These are phyloP conservation scores for Larimichthys polyactis DNA, from an alignment of 2,113 vertebrate genomes.

Conservation along the genomic window DNA sequence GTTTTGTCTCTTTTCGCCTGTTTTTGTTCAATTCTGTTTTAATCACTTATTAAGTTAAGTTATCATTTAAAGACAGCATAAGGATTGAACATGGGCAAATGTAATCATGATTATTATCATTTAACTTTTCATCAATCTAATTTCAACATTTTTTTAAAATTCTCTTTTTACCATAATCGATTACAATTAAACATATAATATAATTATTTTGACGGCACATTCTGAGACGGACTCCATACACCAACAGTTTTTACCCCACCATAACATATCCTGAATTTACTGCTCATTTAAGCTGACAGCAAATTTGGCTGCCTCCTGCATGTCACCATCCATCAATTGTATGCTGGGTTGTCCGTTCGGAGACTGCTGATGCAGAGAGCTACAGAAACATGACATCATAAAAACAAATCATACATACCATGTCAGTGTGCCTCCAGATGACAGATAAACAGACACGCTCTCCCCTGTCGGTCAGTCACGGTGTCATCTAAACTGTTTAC, in stretches of 20 bases:
- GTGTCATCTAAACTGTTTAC: neutral
- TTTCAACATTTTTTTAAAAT: neutral
- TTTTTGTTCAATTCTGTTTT: no score
- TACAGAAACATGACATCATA: neutral
- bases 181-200: neutral
- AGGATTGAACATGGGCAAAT: neutral
- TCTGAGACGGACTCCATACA: neutral
- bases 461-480: neutral
- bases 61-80: neutral
- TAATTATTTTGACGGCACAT: neutral
- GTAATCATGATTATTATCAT: neutral
- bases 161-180: neutral
- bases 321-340: slow-evolving; percentile 31
- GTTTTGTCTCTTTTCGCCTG: no score
- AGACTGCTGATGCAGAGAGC: slow-evolving; percentile 5
- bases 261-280: slow-evolving; percentile 31
- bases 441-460: neutral
- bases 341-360: neutral
- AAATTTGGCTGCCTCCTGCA: slow-evolving; percentile 37
- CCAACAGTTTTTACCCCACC: neutral
- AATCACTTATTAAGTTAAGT: neutral
- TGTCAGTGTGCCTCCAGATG: slow-evolving; percentile 9
- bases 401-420: slow-evolving; percentile 54
- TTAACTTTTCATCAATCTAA: no score
- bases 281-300: slow-evolving; percentile 30